Conservation (phyloP, 2,113 vertebrate species). For the Lathamus discolor region DNA sequence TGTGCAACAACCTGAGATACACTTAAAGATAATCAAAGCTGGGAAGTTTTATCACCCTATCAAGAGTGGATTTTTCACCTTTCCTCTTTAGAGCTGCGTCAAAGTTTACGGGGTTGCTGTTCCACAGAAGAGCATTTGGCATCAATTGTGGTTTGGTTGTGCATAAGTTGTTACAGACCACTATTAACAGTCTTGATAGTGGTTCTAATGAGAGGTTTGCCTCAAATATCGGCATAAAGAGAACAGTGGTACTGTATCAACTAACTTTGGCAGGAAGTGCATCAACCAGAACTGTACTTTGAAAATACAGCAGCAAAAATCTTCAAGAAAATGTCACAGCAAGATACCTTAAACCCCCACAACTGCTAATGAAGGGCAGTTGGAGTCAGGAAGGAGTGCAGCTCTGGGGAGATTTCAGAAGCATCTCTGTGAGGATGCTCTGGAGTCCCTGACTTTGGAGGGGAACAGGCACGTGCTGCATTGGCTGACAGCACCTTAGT, state of each 20-base stretch:
- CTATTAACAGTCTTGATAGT: background rate
- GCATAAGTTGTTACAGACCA: background rate
- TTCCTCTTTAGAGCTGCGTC: background rate
- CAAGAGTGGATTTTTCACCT: background rate
- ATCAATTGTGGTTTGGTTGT: fast-evolving
- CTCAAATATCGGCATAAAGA: background rate
- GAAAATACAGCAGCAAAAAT: background rate
- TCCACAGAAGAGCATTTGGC: background rate
- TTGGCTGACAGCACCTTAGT: background rate
- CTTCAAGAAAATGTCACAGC: background rate
- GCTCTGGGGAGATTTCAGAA: background rate
- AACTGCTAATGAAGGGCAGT: background rate
- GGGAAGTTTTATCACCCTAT: background rate
- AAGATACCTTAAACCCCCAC: fast-evolving
- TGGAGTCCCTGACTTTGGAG: background rate
- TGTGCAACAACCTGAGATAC: background rate
- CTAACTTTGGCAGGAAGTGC: background rate
- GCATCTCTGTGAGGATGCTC: background rate
- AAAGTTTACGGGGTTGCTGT: background rate
- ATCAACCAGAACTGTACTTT: background rate
- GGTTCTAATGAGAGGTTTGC: background rate
- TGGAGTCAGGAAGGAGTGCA: background rate
- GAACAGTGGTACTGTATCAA: background rate
- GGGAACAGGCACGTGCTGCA: fast-evolving
- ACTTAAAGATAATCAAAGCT: background rate